Evolutionary conservation across 1,140 invertebrate species (phyloP), one percentile per base, ranked within the genome.

Genomic region (Apis laboriosa): DNA sequence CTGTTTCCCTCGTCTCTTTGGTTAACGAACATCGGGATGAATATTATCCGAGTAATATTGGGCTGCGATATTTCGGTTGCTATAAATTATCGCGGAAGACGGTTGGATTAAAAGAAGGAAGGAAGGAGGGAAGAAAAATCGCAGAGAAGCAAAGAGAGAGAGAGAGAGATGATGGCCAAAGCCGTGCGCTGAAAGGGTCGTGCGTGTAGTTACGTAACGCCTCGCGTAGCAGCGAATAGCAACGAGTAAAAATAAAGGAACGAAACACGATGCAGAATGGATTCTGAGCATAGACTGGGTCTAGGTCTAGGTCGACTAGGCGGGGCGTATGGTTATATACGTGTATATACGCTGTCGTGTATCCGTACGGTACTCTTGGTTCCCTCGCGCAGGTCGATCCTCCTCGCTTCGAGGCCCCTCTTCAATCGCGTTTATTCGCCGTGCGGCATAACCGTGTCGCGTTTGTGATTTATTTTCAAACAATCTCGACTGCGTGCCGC

Each of bases 291-390:
- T 88, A 90, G 90, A 90, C 82, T 80, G 83, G 82, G 86, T 88
- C 86, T 88, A 88, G 86, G 86, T 93, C 92, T 93, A 92, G 92
- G 92, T 93, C 92, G 90, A 89, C 86, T 88, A 86, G 86, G 88
- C 79, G 83, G 75, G 77, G 67, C 81, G 58, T 67, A 49, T 77
- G 68, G 76, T 79, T 80, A 75, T 71, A 66, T 67, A 64, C 66
- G 70, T 58, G 67, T 34, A 34, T 79, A 60, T 79, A 60, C 80
- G 75, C 78, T 71, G 72, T 81, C 72, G 66, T 34, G 34, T 43
- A 43, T 86, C 58, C 67, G 64, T 74, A 60, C 71, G 61, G 77
- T 83, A 84, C 70, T 43, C 4, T 72, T 13, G 66, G 49, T 71
- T 86, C 86, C 76, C 64, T 83, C 80, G 49, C 70, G 34, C 24